Conservation (phyloP, 1,140 invertebrate species). For the Ditylenchus dipsaci region DNA sequence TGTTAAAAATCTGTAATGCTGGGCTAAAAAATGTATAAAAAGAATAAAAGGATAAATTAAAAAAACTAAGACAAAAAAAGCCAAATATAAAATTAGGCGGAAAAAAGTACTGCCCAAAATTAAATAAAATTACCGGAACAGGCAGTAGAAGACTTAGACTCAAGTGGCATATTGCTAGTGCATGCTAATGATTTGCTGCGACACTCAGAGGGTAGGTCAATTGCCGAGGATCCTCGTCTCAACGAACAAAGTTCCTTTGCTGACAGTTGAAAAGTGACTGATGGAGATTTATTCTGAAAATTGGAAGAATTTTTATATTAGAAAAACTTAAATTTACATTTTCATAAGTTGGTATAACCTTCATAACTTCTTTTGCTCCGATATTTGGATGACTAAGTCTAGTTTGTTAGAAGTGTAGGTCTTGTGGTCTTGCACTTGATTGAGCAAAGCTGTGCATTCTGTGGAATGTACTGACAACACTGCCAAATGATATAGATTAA, state of each 20-base stretch:
- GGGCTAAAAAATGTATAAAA: no score
- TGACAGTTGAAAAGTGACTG: constrained; percentile 1
- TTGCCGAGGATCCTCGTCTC: not conserved
- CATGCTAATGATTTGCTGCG: not conserved
- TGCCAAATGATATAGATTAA: not conserved
- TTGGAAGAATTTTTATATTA: not conserved
- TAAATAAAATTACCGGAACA: not conserved
- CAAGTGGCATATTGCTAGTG: not conserved
- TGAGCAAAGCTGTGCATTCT: not conserved
- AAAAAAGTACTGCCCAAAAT: not conserved
- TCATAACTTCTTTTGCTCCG: not conserved
- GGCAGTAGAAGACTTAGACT: not conserved
- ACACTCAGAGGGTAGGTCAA: not conserved
- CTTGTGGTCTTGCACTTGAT: not conserved
- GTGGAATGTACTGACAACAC: not conserved
- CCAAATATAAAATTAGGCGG: no score
- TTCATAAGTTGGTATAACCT: not conserved
- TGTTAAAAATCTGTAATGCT: no score
- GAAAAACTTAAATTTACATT: not conserved
- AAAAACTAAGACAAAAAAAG: no score
- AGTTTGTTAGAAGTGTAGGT: not conserved
- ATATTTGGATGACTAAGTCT: not conserved
- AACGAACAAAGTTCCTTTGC: not conserved
- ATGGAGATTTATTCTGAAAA: not conserved
- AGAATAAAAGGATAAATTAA: no score